Evolutionary conservation across 1,140 invertebrate species (phyloP), one percentile per base, ranked within the genome.

Genomic region (Calliopsis andreniformis): DNA sequence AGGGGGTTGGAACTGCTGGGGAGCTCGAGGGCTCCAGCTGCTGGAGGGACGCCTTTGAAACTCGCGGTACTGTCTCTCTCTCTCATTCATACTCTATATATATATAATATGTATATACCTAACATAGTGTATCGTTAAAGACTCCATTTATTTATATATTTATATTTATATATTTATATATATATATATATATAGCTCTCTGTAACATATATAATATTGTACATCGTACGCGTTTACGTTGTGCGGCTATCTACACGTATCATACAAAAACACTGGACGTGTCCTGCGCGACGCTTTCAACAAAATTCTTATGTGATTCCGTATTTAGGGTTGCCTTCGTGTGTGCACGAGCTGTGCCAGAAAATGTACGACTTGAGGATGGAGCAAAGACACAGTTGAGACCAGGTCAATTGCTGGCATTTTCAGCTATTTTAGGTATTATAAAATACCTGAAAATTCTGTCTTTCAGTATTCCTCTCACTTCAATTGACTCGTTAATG

Each of bases 201-300:
- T 90, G 72, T 87, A 86, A 87, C 88, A 92, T 88, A 91, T 87
- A 86, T 88, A 89, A 87, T 88, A 88, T 87, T 86, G 88, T 91
- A 90, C 89, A 88, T 88, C 76, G 87, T 90, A 88, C 86, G 85
- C 85, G 78, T 86, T 39, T 89, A 89, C 76, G 86, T 85, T 86
- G 88, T 89, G 89, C 87, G 80, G 79, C 87, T 92, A 92, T 92
- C 91, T 92, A 92, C 91, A 92, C 83, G 78, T 92, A 92, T 91
- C 51, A 89, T 91, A 91, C 90, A 92, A 91, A 55, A 75, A 79
- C 82, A 64, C 82, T 75, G 71, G 76, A 75, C 82, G 67, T 85
- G 56, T 85, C 68, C 63, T 70, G 70, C 83, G 68, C 62, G 78
- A 79, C 73, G 76, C 69, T 69, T 63, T 61, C 32, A 63, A 76